Evolutionary conservation across 2,888 invertebrate genomes (phyloP).

Genomic region (Eustalomyia histrio): DNA sequence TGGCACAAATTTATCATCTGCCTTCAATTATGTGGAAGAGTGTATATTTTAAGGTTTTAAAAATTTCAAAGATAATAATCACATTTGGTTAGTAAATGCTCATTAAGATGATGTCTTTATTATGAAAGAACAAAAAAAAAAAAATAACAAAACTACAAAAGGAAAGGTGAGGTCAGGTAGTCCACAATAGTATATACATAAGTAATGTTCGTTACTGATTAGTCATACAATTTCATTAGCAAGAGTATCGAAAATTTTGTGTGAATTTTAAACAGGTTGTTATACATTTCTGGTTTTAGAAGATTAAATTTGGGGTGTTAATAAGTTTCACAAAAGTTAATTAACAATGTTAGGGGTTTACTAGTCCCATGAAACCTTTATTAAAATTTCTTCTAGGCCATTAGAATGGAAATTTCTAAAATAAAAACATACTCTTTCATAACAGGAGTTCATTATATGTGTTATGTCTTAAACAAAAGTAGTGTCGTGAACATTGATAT

Average conservation of each 20-base stretch:
- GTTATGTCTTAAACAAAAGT: background rate
- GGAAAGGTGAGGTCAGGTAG: slow-evolving; percentile 29
- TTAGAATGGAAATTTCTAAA: background rate
- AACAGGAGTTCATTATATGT: background rate
- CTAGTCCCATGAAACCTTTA: background rate
- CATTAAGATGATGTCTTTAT: slow-evolving; percentile 31
- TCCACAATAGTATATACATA: background rate
- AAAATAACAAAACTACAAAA: background rate
- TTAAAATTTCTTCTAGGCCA: background rate
- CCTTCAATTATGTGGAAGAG: background rate
- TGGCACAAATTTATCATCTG: slow-evolving; percentile 45
- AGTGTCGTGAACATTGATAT: background rate
- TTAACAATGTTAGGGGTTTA: no score
- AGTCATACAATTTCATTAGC: background rate
- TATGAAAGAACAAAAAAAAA: background rate
- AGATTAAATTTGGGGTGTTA: no score
- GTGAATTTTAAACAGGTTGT: background rate
- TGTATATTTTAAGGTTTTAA: slow-evolving; percentile 22
- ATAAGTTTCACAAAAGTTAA: no score
- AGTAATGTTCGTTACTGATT: background rate
- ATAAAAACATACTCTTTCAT: background rate
- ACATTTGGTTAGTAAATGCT: slow-evolving; percentile 9
- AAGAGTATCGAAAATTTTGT: background rate
- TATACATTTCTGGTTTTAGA: no score
- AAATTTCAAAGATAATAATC: slow-evolving; percentile 26